These are phyloP conservation scores for Pristionchus arcanus DNA, from an alignment of 2,888 invertebrate genomes.

Conservation along the genomic window DNA sequence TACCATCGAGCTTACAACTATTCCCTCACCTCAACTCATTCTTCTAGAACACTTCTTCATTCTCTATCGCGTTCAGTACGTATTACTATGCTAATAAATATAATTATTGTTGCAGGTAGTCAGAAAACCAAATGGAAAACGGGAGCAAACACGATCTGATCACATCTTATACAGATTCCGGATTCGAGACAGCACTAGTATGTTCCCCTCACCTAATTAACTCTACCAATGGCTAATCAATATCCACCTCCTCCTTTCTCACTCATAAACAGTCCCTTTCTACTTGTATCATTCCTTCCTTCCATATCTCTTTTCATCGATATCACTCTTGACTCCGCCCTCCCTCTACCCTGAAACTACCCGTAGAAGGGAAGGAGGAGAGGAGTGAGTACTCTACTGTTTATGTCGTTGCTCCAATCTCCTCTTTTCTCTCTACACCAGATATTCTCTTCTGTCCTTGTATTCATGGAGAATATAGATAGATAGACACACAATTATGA, in stretches of 20 bases:
- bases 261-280: not conserved
- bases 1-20: slow-evolving; percentile 2
- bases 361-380: slow-evolving; percentile 34
- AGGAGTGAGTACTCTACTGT: slow-evolving; percentile 42
- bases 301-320: not conserved
- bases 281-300: slow-evolving; percentile 32
- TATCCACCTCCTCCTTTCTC: not conserved
- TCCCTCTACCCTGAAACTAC: slow-evolving; percentile 16
- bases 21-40: not conserved
- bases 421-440: not conserved
- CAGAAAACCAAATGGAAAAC: not conserved
- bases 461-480: not conserved
- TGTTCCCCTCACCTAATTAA: not conserved
- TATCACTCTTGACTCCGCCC: slow-evolving; percentile 23
- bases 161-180: slow-evolving; percentile 4
- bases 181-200: slow-evolving; percentile 27
- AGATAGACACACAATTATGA: slow-evolving; percentile 45
- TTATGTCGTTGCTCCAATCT: slow-evolving; percentile 29
- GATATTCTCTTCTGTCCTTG: slow-evolving; percentile 32
- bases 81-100: not conserved
- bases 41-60: not conserved
- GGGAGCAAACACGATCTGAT: slow-evolving; percentile 34
- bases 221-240: not conserved
- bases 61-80: not conserved
- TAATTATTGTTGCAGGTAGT: not conserved